Conservation (phyloP, 2,888 invertebrate species). For the Andrena marginata region DNA sequence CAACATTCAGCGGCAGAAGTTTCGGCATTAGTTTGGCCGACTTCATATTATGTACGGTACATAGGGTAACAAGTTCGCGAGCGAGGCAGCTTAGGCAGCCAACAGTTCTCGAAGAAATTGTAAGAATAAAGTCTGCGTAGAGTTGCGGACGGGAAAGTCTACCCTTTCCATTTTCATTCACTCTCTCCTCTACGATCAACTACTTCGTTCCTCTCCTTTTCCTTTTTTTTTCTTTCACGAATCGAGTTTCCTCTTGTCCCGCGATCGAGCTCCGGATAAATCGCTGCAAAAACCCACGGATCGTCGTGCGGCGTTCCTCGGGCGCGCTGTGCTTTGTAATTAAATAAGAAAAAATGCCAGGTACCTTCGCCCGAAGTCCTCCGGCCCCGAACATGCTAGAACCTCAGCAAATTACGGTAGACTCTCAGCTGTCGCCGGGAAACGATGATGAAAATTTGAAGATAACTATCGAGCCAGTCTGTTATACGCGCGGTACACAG, state of each 20-base stretch:
- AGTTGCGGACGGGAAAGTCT: constrained; percentile 42
- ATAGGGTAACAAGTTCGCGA: constrained; percentile 65
- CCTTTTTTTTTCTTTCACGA: too few species aligned
- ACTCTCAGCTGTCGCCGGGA: too few species aligned
- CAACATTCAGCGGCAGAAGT: constrained; percentile 52
- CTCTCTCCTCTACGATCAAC: constrained; percentile 45
- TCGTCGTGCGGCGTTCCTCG: neutral
- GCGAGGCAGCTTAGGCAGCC: constrained; percentile 59
- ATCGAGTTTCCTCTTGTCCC: constrained; percentile 8
- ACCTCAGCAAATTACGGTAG: too few species aligned
- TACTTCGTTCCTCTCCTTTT: constrained; percentile 12
- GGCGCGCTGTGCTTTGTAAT: neutral
- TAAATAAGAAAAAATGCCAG: neutral
- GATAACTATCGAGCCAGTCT: too few species aligned
- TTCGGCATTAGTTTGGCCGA: constrained; percentile 55
- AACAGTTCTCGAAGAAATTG: constrained; percentile 58
- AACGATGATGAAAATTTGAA: too few species aligned
- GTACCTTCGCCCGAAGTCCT: neutral
- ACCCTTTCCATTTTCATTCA: constrained; percentile 60
- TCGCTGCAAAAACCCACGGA: neutral
- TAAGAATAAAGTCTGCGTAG: constrained; percentile 49
- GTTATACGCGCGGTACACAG: too few species aligned
- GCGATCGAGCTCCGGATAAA: neutral
- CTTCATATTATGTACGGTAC: constrained; percentile 57
- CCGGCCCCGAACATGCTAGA: too few species aligned